Evolutionary conservation across 35 echinoderm and acorn worm species (phyloP).

Genomic region (Nesometra sesokonis): DNA sequence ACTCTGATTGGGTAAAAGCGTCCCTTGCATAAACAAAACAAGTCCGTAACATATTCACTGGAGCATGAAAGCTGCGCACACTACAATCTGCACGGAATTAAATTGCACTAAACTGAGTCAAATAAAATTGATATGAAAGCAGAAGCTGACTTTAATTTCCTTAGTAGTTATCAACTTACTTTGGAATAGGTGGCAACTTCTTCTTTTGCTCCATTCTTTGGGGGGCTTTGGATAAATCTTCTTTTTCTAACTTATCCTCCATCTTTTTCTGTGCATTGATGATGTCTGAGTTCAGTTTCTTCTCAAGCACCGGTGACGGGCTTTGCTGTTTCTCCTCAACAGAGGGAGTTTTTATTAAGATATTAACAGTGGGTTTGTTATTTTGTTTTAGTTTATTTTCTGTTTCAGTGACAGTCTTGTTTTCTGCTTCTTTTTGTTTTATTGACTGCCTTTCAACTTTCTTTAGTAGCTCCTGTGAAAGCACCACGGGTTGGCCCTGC

Average conservation of each 20-base stretch:
- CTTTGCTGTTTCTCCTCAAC: background rate
- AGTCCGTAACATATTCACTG: too few relatives aligned
- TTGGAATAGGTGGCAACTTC: background rate
- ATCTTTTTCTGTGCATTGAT: background rate
- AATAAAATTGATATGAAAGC: too few relatives aligned
- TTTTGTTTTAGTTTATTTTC: background rate
- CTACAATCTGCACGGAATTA: too few relatives aligned
- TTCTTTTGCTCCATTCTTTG: background rate
- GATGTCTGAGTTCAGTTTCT: background rate
- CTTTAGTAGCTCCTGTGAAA: background rate
- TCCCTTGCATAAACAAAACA: too few relatives aligned
- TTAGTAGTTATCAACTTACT: background rate
- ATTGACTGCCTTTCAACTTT: background rate
- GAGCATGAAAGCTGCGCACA: too few relatives aligned
- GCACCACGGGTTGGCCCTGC: background rate
- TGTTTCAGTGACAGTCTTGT: background rate
- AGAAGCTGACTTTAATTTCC: too few relatives aligned
- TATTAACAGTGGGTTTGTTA: background rate
- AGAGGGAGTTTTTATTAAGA: background rate
- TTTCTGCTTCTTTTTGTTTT: background rate
- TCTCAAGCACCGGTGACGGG: background rate
- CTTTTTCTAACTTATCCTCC: background rate
- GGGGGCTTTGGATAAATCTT: background rate
- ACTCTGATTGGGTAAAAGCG: too few relatives aligned
- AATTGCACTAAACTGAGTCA: too few relatives aligned